These are phyloP conservation scores for Varanus salvator DNA, from an alignment of 2,113 vertebrate genomes.

Conservation along the genomic window DNA sequence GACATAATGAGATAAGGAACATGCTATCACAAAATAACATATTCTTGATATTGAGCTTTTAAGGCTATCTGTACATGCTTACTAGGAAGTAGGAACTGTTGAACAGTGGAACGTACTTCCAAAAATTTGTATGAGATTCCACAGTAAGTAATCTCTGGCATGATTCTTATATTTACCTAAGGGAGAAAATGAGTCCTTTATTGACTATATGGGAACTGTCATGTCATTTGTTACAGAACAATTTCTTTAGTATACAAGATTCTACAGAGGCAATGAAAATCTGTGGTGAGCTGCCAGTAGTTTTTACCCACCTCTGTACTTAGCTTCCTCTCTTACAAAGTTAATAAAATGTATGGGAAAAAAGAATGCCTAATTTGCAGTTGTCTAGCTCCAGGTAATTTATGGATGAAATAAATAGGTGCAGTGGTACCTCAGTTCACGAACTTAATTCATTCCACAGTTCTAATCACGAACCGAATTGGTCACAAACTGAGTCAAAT, in stretches of 20 bases:
- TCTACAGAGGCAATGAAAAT: not conserved
- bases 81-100: not conserved
- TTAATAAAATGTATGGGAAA: not conserved
- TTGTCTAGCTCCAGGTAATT: not conserved
- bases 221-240: not conserved
- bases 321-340: not conserved
- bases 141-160: not conserved
- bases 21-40: not conserved
- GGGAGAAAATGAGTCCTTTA: not conserved
- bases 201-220: not conserved
- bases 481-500: too few species aligned
- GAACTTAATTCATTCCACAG: too few species aligned
- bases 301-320: not conserved
- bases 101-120: not conserved
- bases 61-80: not conserved
- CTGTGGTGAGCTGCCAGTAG: not conserved
- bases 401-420: not conserved
- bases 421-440: too few species aligned
- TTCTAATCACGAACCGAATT: too few species aligned
- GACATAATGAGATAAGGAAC: not conserved
- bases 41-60: not conserved
- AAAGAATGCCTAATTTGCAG: not conserved
- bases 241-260: not conserved
- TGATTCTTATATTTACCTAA: not conserved
- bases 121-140: not conserved